phyloP scores from a whole-genome alignment of 2,113 vertebrate species.

The Opisthocomus hoazin region DNA sequence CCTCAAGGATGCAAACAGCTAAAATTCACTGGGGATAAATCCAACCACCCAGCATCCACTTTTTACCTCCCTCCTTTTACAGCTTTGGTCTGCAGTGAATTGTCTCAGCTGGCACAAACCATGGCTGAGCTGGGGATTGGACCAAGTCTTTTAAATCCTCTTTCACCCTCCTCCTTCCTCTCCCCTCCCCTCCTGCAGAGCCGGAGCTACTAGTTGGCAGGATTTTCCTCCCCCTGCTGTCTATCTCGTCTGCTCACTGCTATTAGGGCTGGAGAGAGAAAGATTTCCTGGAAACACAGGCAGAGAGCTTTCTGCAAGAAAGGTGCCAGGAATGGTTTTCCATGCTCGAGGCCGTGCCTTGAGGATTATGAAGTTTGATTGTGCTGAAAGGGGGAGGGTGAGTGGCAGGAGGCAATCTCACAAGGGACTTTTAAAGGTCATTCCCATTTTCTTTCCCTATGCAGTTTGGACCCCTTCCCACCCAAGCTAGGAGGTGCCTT shows the following conservation, averaged over 20 bases:
- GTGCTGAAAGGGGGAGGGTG: background rate
- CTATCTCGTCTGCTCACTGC: background rate
- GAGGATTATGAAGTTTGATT: background rate
- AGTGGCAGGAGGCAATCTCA: background rate
- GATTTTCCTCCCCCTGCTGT: background rate
- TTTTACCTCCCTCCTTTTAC: background rate
- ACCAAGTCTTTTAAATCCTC: background rate
- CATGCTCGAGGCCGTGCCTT: background rate
- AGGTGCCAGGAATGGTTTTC: background rate
- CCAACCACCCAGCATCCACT: background rate
- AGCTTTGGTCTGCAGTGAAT: background rate
- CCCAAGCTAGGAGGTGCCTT: background rate
- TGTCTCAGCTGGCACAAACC: background rate
- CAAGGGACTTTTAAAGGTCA: background rate
- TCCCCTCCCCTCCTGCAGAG: background rate
- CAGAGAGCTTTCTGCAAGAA: background rate
- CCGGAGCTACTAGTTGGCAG: background rate
- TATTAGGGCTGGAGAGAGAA: background rate
- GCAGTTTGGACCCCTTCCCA: background rate
- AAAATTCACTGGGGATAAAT: background rate
- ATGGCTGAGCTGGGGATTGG: background rate
- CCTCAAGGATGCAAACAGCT: background rate
- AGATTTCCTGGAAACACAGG: slow-evolving; percentile 14
- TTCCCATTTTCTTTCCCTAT: background rate
- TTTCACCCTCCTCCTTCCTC: background rate